These are phyloP conservation scores for Chauna torquata DNA, from an alignment of 2,113 vertebrate species.

Conservation along the genomic window DNA sequence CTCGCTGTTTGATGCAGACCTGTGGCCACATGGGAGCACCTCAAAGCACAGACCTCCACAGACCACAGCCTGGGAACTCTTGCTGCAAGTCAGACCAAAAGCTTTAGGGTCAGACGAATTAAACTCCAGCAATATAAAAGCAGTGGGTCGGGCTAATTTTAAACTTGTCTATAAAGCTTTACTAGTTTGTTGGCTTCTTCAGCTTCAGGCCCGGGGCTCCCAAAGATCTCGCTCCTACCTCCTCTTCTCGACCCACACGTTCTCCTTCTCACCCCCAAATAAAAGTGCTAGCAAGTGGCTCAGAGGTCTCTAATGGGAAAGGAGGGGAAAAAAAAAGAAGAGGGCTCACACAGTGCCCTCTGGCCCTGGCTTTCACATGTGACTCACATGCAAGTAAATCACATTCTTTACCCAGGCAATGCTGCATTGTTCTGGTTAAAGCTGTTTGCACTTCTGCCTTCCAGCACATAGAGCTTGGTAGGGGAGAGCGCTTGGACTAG, in stretches of 20 bases:
- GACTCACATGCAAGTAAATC: background rate
- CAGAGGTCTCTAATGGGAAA: background rate
- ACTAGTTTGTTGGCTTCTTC: background rate
- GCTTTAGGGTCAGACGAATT: constrained; percentile 14
- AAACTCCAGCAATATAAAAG: constrained; percentile 38
- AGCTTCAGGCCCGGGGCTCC: background rate
- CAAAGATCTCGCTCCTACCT: background rate
- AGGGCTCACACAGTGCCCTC: background rate
- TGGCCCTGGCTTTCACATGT: constrained; percentile 5
- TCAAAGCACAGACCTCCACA: background rate
- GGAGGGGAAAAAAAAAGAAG: background rate
- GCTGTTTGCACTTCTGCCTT: background rate
- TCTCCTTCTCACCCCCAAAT: background rate
- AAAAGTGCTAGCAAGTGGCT: background rate
- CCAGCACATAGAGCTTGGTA: background rate
- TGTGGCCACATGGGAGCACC: background rate
- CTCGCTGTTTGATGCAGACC: background rate
- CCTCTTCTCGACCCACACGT: background rate
- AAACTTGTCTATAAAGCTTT: background rate
- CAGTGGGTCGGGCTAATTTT: constrained; percentile 28
- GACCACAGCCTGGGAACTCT: background rate
- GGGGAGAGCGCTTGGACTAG: background rate
- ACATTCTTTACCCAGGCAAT: constrained; percentile 52
- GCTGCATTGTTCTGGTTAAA: constrained; percentile 3
- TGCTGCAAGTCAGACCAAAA: background rate